phyloP scores from a whole-genome alignment of 1,140 invertebrate genomes.

The Ceratina calcarata region DNA sequence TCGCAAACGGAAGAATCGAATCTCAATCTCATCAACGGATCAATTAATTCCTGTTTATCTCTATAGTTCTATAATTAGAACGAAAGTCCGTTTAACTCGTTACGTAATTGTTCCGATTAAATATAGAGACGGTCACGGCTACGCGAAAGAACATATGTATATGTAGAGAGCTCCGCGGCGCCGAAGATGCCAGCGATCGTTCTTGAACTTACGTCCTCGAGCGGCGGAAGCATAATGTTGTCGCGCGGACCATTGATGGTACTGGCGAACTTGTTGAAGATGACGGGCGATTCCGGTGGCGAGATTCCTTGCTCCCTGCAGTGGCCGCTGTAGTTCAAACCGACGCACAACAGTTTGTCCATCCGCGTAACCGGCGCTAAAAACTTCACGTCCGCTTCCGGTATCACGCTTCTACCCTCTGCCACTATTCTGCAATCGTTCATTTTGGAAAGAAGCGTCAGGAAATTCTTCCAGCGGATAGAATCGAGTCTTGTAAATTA shows the following conservation, averaged over 20 bases:
- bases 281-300: constrained; percentile 86
- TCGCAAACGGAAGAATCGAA: not conserved
- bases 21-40: not conserved
- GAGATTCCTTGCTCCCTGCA: constrained; percentile 88
- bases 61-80: constrained; percentile 4
- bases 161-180: too few species aligned
- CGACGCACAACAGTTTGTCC: constrained; percentile 90
- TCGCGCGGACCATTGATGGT: constrained; percentile 89
- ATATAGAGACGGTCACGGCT: constrained; percentile 26
- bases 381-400: constrained; percentile 81
- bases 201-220: constrained; percentile 82
- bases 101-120: not conserved
- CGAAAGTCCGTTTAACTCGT: constrained; percentile 11
- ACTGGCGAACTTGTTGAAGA: constrained; percentile 91
- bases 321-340: constrained; percentile 90
- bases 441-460: not conserved
- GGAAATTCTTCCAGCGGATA: too few species aligned
- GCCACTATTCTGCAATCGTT: constrained; percentile 80
- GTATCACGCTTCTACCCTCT: constrained; percentile 80
- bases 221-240: constrained; percentile 85
- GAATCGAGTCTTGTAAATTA: too few species aligned
- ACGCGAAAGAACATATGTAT: not conserved
- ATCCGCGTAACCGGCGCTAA: constrained; percentile 86
- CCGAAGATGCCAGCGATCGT: not conserved
- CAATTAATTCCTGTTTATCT: not conserved